Evolutionary conservation across 2,888 invertebrate genomes (phyloP), one percentile per base, ranked within the genome.

Genomic region (Acanthosepion lycidas): DNA sequence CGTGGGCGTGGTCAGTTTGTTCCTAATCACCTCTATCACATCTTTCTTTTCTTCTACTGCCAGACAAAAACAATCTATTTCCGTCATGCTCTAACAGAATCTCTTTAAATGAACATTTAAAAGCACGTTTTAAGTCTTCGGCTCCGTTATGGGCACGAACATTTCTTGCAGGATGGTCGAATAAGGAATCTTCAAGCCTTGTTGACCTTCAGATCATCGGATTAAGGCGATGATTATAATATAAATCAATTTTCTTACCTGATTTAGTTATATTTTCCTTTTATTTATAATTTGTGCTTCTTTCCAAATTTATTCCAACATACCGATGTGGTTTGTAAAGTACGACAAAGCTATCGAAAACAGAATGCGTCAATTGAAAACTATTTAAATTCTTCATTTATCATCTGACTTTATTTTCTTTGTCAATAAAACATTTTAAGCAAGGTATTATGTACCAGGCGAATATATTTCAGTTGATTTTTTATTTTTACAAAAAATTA

Each of bases 51-150:
- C 15, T 78, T 78, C 12, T 6, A 23, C n/a, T n/a, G 12, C n/a
- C 78, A 78, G 78, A 78, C 78, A 78, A 78, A 78, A 78, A 78
- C 78, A 78, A 78, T 78, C 78, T 78, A 78, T 78, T 78, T 78
- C 78, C 78, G 78, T n/a, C 33, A 15, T n/a, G 78, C 78, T 78
- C n/a, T 15, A 78, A n/a, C 33, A 18, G 78, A 78, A 33, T 78
- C 78, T 78, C 33, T 78, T 78, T 78, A n/a, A 18, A 78, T 78
- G 4, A 33, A 78, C 15, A 78, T 78, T 78, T 78, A 78, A 78
- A 78, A 78, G 78, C 78, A 78, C 78, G 78, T 78, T 78, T 33
- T 12, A 18, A 18, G 78, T 78, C 78, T 78, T n/a, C 78, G 20
- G 78, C 78, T 78, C 15, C n/a, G 78, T n/a, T 78, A 33, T 12